Percentiles rank a stretch among this genome's conserved stretches.
These are phyloP conservation scores for Scotopteryx bipunctaria DNA, from an alignment of 2,888 invertebrate genomes.

Conservation along the genomic window DNA sequence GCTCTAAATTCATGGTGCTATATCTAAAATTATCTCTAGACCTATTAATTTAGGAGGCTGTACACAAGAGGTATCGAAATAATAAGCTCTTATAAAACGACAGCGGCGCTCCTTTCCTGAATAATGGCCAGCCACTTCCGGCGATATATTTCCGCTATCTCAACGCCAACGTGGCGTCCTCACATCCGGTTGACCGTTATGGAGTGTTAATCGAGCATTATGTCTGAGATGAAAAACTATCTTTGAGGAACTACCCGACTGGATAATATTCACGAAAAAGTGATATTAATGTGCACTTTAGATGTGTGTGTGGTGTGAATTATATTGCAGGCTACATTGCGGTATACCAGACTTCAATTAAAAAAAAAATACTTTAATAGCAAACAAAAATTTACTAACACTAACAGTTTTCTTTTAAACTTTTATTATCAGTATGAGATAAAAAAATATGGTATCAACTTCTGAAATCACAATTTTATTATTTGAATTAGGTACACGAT, in stretches of 20 bases:
- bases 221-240: slow-evolving; percentile 79
- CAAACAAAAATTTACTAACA: no score
- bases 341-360: no score
- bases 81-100: slow-evolving; percentile 73
- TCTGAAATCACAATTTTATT: no score
- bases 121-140: slow-evolving; percentile 78
- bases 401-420: no score
- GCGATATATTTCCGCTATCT: slow-evolving; percentile 83
- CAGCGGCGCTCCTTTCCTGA: slow-evolving; percentile 76
- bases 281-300: slow-evolving; percentile 24
- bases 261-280: slow-evolving; percentile 56
- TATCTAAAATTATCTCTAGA: background rate
- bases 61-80: slow-evolving; percentile 49
- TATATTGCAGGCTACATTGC: no score
- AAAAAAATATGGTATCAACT: no score
- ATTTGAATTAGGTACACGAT: no score
- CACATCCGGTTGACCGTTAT: slow-evolving; percentile 79
- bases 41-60: slow-evolving; percentile 17
- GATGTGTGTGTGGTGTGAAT: background rate
- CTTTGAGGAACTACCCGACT: slow-evolving; percentile 44
- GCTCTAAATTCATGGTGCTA: background rate
- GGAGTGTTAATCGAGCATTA: slow-evolving; percentile 81
- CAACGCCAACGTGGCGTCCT: slow-evolving; percentile 72
- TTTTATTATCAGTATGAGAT: no score
- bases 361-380: no score